A percentile compares a stretch with the other conserved stretches of the same genome.
These are phyloP conservation scores for Leuciscus idus DNA, from an alignment of 2,113 vertebrate genomes.

Conservation along the genomic window DNA sequence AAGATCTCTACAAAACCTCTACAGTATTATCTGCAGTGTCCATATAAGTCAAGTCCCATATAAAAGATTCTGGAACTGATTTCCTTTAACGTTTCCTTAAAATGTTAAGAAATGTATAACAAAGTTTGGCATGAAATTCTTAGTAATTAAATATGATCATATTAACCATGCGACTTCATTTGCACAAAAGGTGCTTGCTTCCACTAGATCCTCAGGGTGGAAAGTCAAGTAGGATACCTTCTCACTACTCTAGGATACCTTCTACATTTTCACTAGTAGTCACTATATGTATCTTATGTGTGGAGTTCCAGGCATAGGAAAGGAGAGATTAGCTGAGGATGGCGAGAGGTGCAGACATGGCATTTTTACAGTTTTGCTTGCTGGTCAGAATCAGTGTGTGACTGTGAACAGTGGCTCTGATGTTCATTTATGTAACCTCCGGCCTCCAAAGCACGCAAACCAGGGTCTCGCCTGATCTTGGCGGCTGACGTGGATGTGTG, in stretches of 20 bases:
- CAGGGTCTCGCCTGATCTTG: conserved; percentile 71
- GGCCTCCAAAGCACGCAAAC: conserved; percentile 66
- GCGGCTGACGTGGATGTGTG: conserved; percentile 73
- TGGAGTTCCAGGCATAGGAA: not conserved
- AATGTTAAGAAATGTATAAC: not conserved
- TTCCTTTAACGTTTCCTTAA: not conserved
- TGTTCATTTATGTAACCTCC: conserved; percentile 83
- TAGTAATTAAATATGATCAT: not conserved
- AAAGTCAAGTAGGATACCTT: too few species aligned
- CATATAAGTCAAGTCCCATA: not conserved
- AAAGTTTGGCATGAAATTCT: not conserved
- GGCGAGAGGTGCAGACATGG: conserved; percentile 56
- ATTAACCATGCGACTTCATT: not conserved
- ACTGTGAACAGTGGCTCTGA: conserved; percentile 67
- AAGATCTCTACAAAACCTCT: not conserved
- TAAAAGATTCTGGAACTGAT: not conserved
- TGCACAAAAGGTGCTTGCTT: not conserved
- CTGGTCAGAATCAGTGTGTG: conserved; percentile 72
- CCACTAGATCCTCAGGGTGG: too few species aligned
- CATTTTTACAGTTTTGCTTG: conserved; percentile 72
- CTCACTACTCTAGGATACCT: too few species aligned
- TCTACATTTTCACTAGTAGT: not conserved
- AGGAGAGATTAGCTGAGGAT: not conserved
- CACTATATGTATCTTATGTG: not conserved
- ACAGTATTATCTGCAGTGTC: not conserved